Percentiles rank a stretch among this genome's conserved stretches.
phyloP scores from a whole-genome alignment of 2,888 invertebrate genomes.

The Sesia apiformis region DNA sequence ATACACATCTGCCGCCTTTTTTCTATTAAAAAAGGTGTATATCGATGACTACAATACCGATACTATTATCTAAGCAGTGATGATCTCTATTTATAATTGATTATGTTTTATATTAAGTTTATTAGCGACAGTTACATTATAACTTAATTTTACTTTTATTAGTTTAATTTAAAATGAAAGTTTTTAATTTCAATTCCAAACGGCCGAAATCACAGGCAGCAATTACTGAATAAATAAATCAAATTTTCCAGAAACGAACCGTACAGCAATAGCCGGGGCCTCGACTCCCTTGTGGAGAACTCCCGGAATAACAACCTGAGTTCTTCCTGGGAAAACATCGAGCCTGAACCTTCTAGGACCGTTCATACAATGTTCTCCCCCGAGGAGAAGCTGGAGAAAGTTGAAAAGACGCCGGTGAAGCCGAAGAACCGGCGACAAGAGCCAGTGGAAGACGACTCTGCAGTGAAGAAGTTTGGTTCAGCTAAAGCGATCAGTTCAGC shows the following conservation, averaged over 20 bases:
- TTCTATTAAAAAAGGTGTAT: too few species aligned
- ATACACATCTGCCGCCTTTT: too few species aligned
- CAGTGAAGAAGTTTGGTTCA: slow-evolving; percentile 96
- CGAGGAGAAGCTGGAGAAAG: background rate
- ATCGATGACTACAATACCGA: too few species aligned
- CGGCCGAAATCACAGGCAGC: background rate
- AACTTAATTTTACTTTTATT: too few species aligned
- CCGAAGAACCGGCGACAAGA: slow-evolving; percentile 17
- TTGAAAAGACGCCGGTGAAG: slow-evolving; percentile 3
- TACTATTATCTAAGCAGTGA: too few species aligned
- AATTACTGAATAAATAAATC: background rate
- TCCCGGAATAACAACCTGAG: slow-evolving; percentile 4
- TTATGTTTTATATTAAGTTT: too few species aligned
- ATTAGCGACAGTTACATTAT: too few species aligned
- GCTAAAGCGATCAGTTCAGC: slow-evolving; percentile 99
- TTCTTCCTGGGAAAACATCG: slow-evolving; percentile 40
- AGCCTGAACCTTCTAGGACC: slow-evolving; percentile 40
- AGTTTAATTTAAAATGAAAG: too few species aligned
- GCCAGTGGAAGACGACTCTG: slow-evolving; percentile 77
- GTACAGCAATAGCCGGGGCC: slow-evolving; percentile 28
- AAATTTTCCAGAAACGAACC: slow-evolving; percentile 44
- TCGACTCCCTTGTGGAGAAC: slow-evolving; percentile 14
- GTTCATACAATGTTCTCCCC: slow-evolving; percentile 47
- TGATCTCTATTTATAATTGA: too few species aligned
- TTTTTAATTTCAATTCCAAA: too few species aligned